A percentile compares a stretch with the other conserved stretches of the same genome.
Evolutionary conservation across 2,113 vertebrate species (phyloP).

Genomic region (Istiophorus platypterus): DNA sequence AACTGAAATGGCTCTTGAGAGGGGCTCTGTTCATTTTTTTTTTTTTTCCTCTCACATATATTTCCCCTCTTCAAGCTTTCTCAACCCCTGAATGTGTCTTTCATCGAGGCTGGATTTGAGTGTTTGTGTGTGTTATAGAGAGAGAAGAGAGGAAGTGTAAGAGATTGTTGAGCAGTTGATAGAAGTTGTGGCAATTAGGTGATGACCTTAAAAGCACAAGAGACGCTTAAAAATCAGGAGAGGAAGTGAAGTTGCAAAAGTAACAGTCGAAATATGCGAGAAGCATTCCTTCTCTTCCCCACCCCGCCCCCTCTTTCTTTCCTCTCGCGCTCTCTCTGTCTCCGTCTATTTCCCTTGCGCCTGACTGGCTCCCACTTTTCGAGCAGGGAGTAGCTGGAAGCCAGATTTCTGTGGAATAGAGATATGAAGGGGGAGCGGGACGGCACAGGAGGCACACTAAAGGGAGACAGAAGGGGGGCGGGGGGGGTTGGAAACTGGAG

Average conservation of each 20-base stretch:
- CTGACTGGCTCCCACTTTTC: conserved; percentile 78
- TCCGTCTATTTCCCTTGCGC: conserved; percentile 74
- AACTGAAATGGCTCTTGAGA: conserved; percentile 66
- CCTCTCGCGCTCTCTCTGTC: conserved; percentile 50
- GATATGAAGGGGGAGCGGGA: conserved; percentile 71
- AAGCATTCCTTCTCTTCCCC: conserved; percentile 65
- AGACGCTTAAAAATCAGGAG: conserved; percentile 44
- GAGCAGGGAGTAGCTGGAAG: conserved; percentile 76
- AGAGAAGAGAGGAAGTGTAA: not conserved
- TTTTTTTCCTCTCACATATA: conserved; percentile 12
- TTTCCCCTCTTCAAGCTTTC: conserved; percentile 45
- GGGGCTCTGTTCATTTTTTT: conserved; percentile 62
- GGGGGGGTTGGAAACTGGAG: conserved; percentile 78
- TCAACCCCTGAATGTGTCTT: conserved; percentile 64
- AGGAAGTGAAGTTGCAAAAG: conserved; percentile 76
- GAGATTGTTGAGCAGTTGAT: conserved; percentile 21
- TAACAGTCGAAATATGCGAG: conserved; percentile 75
- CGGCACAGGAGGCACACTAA: conserved; percentile 72
- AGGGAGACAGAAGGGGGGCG: conserved; percentile 42
- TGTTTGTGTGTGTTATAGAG: not conserved
- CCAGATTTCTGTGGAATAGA: conserved; percentile 85
- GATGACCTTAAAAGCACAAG: conserved; percentile 39
- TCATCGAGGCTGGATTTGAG: conserved; percentile 27
- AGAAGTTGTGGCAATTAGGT: conserved; percentile 42
- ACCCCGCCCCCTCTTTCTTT: conserved; percentile 56